Conservation (phyloP, 2,113 vertebrate genomes). For the Heliornis fulica region DNA sequence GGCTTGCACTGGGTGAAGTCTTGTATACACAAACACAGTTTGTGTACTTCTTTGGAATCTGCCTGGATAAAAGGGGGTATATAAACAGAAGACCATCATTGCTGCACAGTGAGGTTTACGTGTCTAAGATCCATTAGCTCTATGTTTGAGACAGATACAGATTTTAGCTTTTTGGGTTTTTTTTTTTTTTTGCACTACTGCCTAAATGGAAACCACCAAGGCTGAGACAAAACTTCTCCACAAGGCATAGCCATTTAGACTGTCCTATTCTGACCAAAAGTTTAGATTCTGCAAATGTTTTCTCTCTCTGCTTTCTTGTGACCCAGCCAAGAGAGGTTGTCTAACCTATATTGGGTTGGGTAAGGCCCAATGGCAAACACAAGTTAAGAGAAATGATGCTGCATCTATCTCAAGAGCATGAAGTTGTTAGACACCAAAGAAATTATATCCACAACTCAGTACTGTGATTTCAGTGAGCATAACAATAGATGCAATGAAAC, state of each 20-base stretch:
- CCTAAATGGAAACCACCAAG: not conserved
- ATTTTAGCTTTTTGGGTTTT: not conserved
- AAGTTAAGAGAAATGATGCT: not conserved
- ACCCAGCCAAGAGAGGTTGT: not conserved
- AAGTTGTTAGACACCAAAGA: not conserved
- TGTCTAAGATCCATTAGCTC: not conserved
- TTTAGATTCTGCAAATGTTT: not conserved
- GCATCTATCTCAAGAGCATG: not conserved
- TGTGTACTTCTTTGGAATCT: not conserved
- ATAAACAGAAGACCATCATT: not conserved
- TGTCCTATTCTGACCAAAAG: not conserved
- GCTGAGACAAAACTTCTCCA: not conserved
- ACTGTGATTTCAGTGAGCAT: not conserved
- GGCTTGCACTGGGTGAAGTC: not conserved
- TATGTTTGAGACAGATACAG: not conserved
- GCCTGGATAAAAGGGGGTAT: not conserved
- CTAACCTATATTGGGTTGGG: not conserved
- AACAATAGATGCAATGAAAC: not conserved
- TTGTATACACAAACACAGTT: not conserved
- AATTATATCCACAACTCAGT: not conserved
- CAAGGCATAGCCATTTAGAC: not conserved
- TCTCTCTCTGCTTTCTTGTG: not conserved
- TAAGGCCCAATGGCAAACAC: not conserved
- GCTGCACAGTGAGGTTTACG: not conserved
- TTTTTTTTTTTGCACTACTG: not conserved